Base-by-base conservation (phyloP, 1,140 invertebrate genomes). In the Aphaenogaster rudis region DNA sequence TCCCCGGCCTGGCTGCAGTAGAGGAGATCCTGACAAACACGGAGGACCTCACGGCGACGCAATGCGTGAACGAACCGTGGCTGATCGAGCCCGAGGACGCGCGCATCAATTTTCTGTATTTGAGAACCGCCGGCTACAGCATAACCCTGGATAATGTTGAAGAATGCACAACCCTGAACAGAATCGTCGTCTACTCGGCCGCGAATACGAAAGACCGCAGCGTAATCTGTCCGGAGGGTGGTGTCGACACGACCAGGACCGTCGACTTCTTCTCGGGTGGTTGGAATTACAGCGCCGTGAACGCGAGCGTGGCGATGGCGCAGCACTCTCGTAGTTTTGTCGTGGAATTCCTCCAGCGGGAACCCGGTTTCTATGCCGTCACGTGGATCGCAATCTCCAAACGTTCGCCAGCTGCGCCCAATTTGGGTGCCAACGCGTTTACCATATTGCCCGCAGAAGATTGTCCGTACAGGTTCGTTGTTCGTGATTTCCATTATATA, bases 301-400 rank as follows among this genome's bases (percentile, higher is more conserved):
- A 94, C 21, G 85, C 89, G 7, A 89, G 89, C 17, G 86, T 92
- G 11, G 77, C 96, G 67, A 92, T 96, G 84, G 95, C 96, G 52
- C 96, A 96, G 52, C 96, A 97, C 86, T 96, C 97, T 0, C 94
- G 97, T 67, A 97, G 97, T 91, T 97, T 97, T 87, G 96, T 97
- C 28, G 96, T 97, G 28, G 97, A 97, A 92, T 97, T 97, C 92
- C 92, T 97, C 4, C 97, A 97, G 92, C 96, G 96, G 33, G 97
- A 98, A 89, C 96, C 96, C 5, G 97, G 97, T 0, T 96, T 96
- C 91, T 98, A 98, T 92, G 96, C 96, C 6, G 96, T 98, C 42
- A 97, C 97, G 72, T 98, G 97, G 97, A 97, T 98, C 95, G 97
- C 98, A 88, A 96, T 98, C 36, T 97, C 97, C 39, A 97, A 97